Conservation (phyloP, 2,113 vertebrate genomes). For the Chaetura pelagica region DNA sequence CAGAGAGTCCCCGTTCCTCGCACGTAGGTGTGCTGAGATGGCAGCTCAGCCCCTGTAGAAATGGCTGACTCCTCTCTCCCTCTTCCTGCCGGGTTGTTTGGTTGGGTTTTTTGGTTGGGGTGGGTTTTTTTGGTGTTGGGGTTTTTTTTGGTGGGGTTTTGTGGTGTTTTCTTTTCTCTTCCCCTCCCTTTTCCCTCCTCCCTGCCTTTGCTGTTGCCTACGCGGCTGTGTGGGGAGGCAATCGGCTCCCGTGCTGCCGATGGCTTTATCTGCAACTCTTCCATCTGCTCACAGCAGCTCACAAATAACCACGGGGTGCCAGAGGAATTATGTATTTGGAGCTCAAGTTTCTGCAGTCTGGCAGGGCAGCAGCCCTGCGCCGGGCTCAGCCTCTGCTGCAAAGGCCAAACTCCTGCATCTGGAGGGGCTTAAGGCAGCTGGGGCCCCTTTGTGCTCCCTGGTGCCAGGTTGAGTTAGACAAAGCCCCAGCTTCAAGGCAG, state of each 20-base stretch:
- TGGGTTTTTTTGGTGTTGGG: no score
- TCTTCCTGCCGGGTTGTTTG: background rate
- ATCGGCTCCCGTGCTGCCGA: slow-evolving; percentile 56
- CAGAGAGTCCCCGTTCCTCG: background rate
- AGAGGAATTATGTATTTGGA: slow-evolving; percentile 68
- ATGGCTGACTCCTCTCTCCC: slow-evolving; percentile 51
- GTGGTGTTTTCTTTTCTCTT: background rate
- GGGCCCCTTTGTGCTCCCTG: background rate
- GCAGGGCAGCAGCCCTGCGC: slow-evolving; percentile 45
- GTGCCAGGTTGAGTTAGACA: background rate
- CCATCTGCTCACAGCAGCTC: slow-evolving; percentile 66
- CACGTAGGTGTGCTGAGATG: slow-evolving; percentile 44
- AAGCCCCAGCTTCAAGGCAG: background rate
- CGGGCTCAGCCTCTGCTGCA: slow-evolving; percentile 26
- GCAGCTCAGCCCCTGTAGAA: slow-evolving; percentile 51
- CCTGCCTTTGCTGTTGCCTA: slow-evolving; percentile 55
- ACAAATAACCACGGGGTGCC: slow-evolving; percentile 67
- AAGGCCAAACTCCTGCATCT: slow-evolving; percentile 20
- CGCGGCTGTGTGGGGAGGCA: slow-evolving; percentile 54
- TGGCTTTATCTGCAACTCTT: slow-evolving; percentile 70
- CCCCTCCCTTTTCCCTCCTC: background rate
- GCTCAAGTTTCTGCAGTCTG: slow-evolving; percentile 62
- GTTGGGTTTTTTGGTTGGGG: background rate
- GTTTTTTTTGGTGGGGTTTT: no score
- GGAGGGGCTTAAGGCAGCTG: slow-evolving; percentile 6